A percentile compares a stretch with the other conserved stretches of the same genome.
Evolutionary conservation across 2,888 invertebrate species (phyloP).

Genomic region (Beris chalybata): DNA sequence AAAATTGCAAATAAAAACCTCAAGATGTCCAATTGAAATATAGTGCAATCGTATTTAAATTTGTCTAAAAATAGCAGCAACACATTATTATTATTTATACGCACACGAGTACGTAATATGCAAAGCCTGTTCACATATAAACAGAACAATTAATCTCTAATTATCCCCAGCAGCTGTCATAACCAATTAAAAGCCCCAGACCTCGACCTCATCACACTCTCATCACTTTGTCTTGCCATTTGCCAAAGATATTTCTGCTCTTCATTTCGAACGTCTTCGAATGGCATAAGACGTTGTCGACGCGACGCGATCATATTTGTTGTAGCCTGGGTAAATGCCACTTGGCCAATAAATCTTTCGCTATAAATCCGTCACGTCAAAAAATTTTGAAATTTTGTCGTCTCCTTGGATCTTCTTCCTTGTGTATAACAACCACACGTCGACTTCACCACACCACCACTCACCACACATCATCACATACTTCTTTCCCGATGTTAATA

Average conservation of each 20-base stretch:
- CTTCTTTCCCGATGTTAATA: neutral
- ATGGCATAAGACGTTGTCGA: neutral
- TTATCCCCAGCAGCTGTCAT: slow-evolving; percentile 34
- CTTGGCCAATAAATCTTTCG: slow-evolving; percentile 32
- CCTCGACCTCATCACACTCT: slow-evolving; percentile 30
- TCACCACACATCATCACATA: no score
- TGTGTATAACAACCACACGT: no score
- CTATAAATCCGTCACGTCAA: slow-evolving; percentile 33
- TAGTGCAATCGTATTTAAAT: neutral
- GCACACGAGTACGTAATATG: neutral
- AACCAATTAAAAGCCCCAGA: slow-evolving; percentile 30
- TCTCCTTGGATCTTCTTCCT: slow-evolving; percentile 10
- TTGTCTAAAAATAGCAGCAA: slow-evolving; percentile 19
- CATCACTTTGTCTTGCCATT: neutral
- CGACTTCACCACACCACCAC: no score
- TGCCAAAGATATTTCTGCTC: slow-evolving; percentile 16
- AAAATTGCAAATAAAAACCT: slow-evolving; percentile 7
- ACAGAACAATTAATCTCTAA: slow-evolving; percentile 35
- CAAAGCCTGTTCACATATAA: slow-evolving; percentile 7
- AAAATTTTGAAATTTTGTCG: slow-evolving; percentile 33
- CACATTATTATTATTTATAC: slow-evolving; percentile 5
- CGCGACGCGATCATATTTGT: no score
- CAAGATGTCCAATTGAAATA: neutral
- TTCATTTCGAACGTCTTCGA: neutral
- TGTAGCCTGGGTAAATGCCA: slow-evolving; percentile 12